phyloP scores from a whole-genome alignment of 2,113 vertebrate species.

The Chlorocebus sabaeus region DNA sequence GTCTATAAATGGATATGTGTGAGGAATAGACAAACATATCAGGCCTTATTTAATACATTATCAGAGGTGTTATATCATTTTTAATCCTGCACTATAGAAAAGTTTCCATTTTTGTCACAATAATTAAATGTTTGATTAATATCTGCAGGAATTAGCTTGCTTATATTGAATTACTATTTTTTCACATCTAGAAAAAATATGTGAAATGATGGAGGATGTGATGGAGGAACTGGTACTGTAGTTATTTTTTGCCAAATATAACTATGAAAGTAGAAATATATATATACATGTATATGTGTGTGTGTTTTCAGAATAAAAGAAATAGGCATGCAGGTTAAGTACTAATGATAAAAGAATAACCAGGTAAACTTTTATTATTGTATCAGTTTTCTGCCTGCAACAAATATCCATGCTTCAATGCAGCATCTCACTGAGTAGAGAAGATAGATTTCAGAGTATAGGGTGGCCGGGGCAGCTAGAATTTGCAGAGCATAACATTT shows the following conservation, averaged over 20 bases:
- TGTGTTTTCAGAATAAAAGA: background rate
- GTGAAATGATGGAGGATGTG: background rate
- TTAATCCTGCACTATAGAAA: background rate
- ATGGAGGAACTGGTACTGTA: background rate
- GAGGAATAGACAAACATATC: background rate
- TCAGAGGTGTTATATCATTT: background rate
- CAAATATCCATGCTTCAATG: background rate
- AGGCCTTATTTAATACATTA: background rate
- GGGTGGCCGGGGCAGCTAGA: background rate
- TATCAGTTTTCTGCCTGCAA: background rate
- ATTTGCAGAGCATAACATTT: background rate
- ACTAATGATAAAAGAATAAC: background rate
- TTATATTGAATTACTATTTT: background rate
- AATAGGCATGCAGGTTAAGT: background rate
- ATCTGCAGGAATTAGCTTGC: background rate
- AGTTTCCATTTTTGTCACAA: background rate
- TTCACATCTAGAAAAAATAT: background rate
- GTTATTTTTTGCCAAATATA: background rate
- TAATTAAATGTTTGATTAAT: background rate
- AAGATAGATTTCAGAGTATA: background rate
- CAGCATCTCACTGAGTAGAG: background rate
- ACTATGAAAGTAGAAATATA: background rate
- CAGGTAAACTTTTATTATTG: background rate
- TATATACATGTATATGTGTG: background rate
- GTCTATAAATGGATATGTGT: background rate